Evolutionary conservation across 2,888 invertebrate genomes (phyloP).

Genomic region (Campopleginae sp.): DNA sequence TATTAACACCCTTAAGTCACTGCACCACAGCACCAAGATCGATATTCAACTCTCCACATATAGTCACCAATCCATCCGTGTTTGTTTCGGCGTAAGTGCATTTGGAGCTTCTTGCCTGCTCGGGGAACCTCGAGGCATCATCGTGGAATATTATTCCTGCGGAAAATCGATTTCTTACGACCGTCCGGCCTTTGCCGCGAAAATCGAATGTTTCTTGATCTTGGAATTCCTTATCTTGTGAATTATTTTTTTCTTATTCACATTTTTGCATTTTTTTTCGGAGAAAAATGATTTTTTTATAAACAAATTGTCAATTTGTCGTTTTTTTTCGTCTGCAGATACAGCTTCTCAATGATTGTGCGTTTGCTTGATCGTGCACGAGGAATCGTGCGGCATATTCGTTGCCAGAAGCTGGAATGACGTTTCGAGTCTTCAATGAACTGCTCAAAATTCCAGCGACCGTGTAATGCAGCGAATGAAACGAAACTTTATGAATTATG

Average conservation of each 20-base stretch:
- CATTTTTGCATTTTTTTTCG: background rate
- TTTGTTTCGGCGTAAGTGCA: background rate
- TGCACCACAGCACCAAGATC: constrained; percentile 45
- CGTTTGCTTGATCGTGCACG: background rate
- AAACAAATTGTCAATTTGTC: background rate
- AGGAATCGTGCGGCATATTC: background rate
- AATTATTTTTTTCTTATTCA: too few species aligned
- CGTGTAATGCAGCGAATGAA: background rate
- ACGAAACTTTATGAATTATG: background rate
- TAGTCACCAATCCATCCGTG: constrained; percentile 27
- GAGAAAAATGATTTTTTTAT: background rate
- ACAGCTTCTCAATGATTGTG: background rate
- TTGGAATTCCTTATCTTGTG: too few species aligned
- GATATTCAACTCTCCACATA: constrained; percentile 26
- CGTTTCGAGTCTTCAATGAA: background rate
- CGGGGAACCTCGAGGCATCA: background rate
- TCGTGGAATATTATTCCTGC: too few species aligned
- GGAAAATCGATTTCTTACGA: too few species aligned
- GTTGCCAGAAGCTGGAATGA: background rate
- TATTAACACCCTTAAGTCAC: constrained; percentile 38
- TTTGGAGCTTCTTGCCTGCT: background rate
- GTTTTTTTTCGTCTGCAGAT: background rate
- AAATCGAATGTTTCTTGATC: too few species aligned
- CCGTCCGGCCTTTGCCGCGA: too few species aligned
- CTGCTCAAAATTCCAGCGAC: background rate